Conservation (phyloP, 2,888 invertebrate species). For the Aphidoletes aphidimyza region DNA sequence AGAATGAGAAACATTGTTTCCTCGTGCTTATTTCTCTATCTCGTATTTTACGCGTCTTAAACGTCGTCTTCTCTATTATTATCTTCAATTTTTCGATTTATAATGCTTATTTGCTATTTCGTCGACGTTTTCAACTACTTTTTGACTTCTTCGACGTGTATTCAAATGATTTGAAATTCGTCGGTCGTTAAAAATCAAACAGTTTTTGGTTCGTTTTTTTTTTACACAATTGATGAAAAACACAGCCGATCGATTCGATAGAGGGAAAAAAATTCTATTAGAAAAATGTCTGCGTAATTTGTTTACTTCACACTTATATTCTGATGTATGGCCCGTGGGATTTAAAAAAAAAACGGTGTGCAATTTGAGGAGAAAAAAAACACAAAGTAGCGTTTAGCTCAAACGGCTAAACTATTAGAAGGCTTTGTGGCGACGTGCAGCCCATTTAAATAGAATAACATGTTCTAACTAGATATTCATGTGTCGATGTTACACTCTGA, state of each 20-base stretch:
- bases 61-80: slow-evolving; percentile 17
- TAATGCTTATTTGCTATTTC: slow-evolving; percentile 9
- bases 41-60: background rate
- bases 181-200: background rate
- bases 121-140: background rate
- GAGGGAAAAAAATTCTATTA: background rate
- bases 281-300: slow-evolving; percentile 15
- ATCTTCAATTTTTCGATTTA: slow-evolving; percentile 12
- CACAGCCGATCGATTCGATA: background rate
- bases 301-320: slow-evolving; percentile 3
- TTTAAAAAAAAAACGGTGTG: background rate
- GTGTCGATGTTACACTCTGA: background rate
- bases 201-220: background rate
- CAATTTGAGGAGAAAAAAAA: no score
- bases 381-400: slow-evolving; percentile 24
- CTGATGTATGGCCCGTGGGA: background rate
- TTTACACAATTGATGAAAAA: background rate
- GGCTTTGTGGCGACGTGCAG: background rate
- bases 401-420: no score
- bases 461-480: slow-evolving; percentile 27
- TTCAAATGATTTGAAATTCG: background rate
- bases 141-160: background rate
- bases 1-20: slow-evolving; percentile 49
- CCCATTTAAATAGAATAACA: background rate
- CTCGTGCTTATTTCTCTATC: slow-evolving; percentile 5